Evolutionary conservation across 2,888 invertebrate genomes (phyloP), one percentile per base, ranked within the genome.

Genomic region (Ophraella communa): DNA sequence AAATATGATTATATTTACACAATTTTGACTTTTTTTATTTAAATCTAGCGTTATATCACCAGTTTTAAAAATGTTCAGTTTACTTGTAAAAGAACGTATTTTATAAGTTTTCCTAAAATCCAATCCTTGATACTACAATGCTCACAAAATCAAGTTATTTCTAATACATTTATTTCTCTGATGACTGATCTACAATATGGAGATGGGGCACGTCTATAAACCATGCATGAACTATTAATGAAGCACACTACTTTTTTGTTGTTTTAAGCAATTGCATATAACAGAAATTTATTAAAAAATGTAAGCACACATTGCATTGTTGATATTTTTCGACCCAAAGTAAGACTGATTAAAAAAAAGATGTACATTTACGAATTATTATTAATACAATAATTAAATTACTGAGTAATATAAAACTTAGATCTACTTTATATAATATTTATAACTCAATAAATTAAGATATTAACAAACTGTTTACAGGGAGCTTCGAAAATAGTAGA

Each of bases 321-420:
- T 20, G 30, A 33, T 27, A 51, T 51, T 27, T 35, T 27, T 23
- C 33, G 35, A n/a, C 51, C 39, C 35, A 47, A 51, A 51, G 49
- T 59, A 21, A 51, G 39, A 47, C 39, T 17, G 23, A 59, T 23
- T 14, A 21, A 54, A 33, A 49, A 59, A 35, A 59, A 59, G 59
- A 59, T 59, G 59, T 51, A 59, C 59, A 51, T 17, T 11, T 24
- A 42, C 21, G 23, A 42, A 49, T 24, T 58, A 21, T 58, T 58
- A 49, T 35, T 35, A 33, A 59, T 39, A 47, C 23, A 33, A 33
- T 51, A 39, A 59, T 39, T 59, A 51, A 51, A 58, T 51, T 59
- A 42, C 42, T 59, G 59, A 51, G 51, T 59, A 59, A 59, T 59
- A 59, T 59, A 59, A 59, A 59, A 59, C 51, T 59, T 59, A 59